phyloP scores from a whole-genome alignment of 2,797 vertebrate species.

The Lacerta viridis region DNA sequence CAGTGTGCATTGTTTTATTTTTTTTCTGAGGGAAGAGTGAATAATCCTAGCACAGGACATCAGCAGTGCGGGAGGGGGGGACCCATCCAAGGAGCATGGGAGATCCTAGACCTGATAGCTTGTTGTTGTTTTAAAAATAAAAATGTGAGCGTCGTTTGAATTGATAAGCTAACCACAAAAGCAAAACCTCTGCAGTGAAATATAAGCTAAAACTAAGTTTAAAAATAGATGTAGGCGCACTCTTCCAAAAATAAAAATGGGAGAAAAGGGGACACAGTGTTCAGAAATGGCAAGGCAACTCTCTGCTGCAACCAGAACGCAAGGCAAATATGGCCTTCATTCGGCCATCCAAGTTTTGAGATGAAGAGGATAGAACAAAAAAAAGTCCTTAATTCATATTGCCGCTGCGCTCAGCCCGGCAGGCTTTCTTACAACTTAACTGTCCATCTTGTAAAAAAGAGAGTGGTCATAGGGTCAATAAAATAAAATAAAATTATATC shows the following conservation, averaged over 20 bases:
- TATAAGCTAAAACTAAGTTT: constrained; percentile 72
- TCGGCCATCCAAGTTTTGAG: constrained; percentile 55
- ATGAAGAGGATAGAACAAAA: constrained; percentile 31
- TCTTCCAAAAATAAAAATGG: constrained; percentile 49
- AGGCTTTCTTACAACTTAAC: not conserved
- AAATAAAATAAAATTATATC: not conserved
- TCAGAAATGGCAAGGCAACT: constrained; percentile 52
- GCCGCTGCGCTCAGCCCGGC: constrained; percentile 23
- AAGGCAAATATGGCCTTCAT: constrained; percentile 49
- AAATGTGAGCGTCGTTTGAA: constrained; percentile 77
- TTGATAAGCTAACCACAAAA: constrained; percentile 68
- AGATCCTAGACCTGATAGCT: constrained; percentile 58
- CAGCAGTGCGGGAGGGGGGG: constrained; percentile 66
- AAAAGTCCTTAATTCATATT: constrained; percentile 39
- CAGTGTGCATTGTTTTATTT: constrained; percentile 65
- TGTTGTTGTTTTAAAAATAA: constrained; percentile 13
- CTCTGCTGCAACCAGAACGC: constrained; percentile 49
- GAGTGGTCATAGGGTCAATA: rapidly evolving
- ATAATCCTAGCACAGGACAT: constrained; percentile 66
- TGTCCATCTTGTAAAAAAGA: constrained; percentile 38
- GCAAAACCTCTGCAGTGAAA: constrained; percentile 55
- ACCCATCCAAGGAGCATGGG: constrained; percentile 74
- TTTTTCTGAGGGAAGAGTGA: constrained; percentile 82
- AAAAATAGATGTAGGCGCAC: constrained; percentile 75
- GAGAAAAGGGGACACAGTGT: constrained; percentile 58